Evolutionary conservation across 2,888 invertebrate genomes (phyloP).

Genomic region (Arctia plantaginis): DNA sequence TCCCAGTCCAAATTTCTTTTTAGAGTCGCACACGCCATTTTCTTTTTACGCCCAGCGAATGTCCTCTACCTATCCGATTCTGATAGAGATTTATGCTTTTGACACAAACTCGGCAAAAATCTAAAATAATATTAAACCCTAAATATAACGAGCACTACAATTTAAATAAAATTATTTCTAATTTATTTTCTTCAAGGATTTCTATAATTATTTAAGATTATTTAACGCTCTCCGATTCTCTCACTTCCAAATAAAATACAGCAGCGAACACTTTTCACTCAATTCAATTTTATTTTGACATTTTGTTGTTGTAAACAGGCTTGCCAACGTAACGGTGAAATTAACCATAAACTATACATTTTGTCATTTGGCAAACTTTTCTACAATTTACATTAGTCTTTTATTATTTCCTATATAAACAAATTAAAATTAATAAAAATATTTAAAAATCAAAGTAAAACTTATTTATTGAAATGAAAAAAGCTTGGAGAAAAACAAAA

Average conservation of each 20-base stretch:
- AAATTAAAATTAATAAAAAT: not conserved
- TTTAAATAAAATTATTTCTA: constrained; percentile 62
- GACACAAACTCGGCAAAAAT: constrained; percentile 65
- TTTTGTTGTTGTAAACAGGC: constrained; percentile 58
- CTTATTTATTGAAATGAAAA: not conserved
- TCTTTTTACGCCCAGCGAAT: constrained; percentile 88
- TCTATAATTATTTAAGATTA: constrained; percentile 74
- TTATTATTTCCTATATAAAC: too few relatives aligned
- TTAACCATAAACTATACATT: constrained; percentile 36
- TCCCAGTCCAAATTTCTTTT: constrained; percentile 98
- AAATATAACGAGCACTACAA: constrained; percentile 65
- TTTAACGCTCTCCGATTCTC: constrained; percentile 65
- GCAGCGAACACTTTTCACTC: constrained; percentile 72
- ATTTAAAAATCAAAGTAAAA: not conserved
- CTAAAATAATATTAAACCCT: constrained; percentile 73
- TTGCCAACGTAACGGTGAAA: constrained; percentile 52
- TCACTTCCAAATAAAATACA: constrained; percentile 74
- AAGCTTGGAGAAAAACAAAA: not conserved
- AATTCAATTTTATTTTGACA: constrained; percentile 73
- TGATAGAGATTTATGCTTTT: constrained; percentile 63
- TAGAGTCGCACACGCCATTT: constrained; percentile 99
- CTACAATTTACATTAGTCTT: not conserved
- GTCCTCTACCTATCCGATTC: constrained; percentile 73
- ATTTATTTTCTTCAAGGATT: constrained; percentile 70
- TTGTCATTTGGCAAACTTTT: not conserved